phyloP scores from a whole-genome alignment of 2,113 vertebrate genomes.

The Nothobranchius furzeri region DNA sequence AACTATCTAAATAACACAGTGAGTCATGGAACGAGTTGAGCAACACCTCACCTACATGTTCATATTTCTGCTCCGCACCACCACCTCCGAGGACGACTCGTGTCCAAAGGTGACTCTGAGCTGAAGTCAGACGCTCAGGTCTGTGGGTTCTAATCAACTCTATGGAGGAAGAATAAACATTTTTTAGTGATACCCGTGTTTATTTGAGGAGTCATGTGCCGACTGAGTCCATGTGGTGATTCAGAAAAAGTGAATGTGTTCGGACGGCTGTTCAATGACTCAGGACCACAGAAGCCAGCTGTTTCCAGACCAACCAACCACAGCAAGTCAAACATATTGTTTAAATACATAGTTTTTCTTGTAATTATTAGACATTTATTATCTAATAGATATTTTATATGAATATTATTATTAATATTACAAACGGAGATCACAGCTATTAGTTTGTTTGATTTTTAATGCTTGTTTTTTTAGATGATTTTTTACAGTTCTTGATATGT shows the following conservation, averaged over 20 bases:
- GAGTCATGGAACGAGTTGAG: slow-evolving; percentile 59
- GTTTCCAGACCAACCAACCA: slow-evolving; percentile 43
- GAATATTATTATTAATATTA: no score
- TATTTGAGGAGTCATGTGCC: not conserved
- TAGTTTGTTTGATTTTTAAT: no score
- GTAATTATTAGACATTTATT: not conserved
- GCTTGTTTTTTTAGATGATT: no score
- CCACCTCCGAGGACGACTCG: not conserved
- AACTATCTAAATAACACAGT: slow-evolving; percentile 59
- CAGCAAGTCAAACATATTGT: not conserved
- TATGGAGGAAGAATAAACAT: no score
- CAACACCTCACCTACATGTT: slow-evolving; percentile 42
- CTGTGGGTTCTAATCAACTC: no score
- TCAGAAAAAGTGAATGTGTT: slow-evolving; percentile 66
- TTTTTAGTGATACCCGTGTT: not conserved
- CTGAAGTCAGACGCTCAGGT: no score
- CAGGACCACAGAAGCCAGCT: slow-evolving; percentile 66
- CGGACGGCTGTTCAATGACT: slow-evolving; percentile 77
- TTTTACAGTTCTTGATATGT: no score
- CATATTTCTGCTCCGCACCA: slow-evolving; percentile 1
- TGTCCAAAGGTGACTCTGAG: not conserved
- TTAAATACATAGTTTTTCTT: not conserved
- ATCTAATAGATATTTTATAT: no score
- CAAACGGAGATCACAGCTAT: no score
- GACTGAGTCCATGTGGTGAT: slow-evolving; percentile 53